phyloP scores from a whole-genome alignment of 2,888 invertebrate genomes.

The Lymantria monacha region DNA sequence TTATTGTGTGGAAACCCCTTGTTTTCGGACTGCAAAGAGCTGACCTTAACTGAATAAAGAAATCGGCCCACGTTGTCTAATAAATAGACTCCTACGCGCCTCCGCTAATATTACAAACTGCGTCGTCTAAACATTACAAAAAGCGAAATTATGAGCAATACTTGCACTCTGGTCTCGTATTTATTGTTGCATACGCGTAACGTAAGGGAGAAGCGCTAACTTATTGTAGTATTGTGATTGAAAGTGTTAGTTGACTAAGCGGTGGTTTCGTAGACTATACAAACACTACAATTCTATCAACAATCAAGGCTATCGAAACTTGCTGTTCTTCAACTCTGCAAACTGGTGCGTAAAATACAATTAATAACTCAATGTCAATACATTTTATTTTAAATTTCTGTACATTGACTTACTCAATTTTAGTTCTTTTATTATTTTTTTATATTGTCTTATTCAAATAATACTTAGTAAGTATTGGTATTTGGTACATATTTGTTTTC shows the following conservation, averaged over 20 bases:
- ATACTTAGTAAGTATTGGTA: too few relatives aligned
- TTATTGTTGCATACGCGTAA: constrained; percentile 22
- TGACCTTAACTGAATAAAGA: constrained; percentile 70
- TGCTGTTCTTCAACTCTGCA: constrained; percentile 27
- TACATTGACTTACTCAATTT: too few relatives aligned
- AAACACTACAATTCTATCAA: constrained; percentile 41
- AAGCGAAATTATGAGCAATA: constrained; percentile 51
- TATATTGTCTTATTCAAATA: too few relatives aligned
- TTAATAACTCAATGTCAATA: constrained; percentile 10
- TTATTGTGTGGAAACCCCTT: constrained; percentile 45
- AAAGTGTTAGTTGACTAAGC: constrained; percentile 3
- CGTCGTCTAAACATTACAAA: constrained; percentile 52
- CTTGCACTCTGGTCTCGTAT: constrained; percentile 30
- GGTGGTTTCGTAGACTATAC: constrained; percentile 15
- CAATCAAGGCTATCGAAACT: constrained; percentile 51
- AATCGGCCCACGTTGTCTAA: constrained; percentile 71
- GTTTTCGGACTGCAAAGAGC: constrained; percentile 42
- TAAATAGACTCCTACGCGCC: constrained; percentile 74
- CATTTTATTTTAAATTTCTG: too few relatives aligned
- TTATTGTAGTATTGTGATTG: constrained; percentile 9
- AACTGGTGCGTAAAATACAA: constrained; percentile 36
- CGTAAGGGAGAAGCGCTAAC: constrained; percentile 35
- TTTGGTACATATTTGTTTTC: too few relatives aligned
- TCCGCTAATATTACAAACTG: constrained; percentile 42
- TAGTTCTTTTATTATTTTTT: too few relatives aligned